Evolutionary conservation across 2,888 invertebrate species (phyloP), one percentile per base, ranked within the genome.

Genomic region (Drosophila borborema): DNA sequence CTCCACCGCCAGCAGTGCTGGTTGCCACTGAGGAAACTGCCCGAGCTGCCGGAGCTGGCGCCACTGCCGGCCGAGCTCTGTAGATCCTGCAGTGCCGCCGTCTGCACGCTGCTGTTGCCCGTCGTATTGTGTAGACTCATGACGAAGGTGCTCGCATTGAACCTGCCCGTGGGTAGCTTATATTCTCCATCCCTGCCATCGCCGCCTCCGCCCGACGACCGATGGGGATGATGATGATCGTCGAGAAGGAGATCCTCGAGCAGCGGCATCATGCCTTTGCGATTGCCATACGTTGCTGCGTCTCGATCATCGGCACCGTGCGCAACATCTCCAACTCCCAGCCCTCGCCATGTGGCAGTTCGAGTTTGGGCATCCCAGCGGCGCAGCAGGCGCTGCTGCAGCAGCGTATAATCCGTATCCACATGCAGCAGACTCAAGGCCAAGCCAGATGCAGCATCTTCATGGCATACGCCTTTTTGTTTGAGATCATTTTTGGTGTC

Each of bases 401-500:
- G 93, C 89, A 96, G 95, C 31, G 95, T 95, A 80, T 96, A 95
- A 78, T 96, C 95, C 0, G 96, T 96, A 91, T 97, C 96, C 16
- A 96, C 96, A 83, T 97, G 95, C 63, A 98, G 93, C 78, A 98
- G 94, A 92, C 97, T 96, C 87, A 98, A 94, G 81, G 98, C 94
- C 92, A 98, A 81, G 98, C 96, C 82, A 97, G 94, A 92, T 97
- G 96, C 77, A 98, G 93, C 89, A 97, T 94, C 94, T 97, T 97
- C 92, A 97, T 96, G 59, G 96, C 95, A 89, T 96, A 96, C 54
- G 96, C 94, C 93, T 97, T 97, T 94, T 97, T 97, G 86, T 97
- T 93, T 86, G 96, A 96, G 93, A 97, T 94, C 97, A 97, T 97
- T 90, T 90, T 80, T 69, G 73, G 54, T 61, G 63, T 55, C 67